Base-by-base conservation (phyloP, 2,888 invertebrate species). In the Neocrepidodera transversa region DNA sequence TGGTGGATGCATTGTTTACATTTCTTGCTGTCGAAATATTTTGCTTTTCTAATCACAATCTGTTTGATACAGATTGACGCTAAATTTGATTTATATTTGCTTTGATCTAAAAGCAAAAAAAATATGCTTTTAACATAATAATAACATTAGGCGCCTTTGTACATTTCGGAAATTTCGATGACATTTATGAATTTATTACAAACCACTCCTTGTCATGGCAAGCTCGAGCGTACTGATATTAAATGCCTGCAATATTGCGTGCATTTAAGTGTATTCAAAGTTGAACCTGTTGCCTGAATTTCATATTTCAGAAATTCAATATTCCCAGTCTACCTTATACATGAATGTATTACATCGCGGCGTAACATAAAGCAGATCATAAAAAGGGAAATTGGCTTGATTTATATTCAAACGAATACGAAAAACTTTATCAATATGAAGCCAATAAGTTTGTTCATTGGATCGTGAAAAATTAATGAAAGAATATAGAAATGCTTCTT, bases 281-380 rank as follows among this genome's bases (percentile, higher is more conserved):
- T 40, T 16, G 40, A 16, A 40, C 40, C 40, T 40, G 40, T 40
- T 40, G 40, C 40, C 40, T 16, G 40, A 16, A 40, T 10, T 40
- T 40, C 40, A 16, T 40, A 40, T 40, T 40, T 40, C 17, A 40
- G 40, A 40, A 40, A 40, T 40, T 40, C 40, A 40, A 40, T 40
- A 40, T 17, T 18, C n/a, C 13, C 16, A 16, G 40, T 40, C 40
- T 40, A 40, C 18, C 40, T 40, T 7, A 40, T 40, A 40, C 17
- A 18, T 17, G 40, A 16, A n/a, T 40, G 40, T 40, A 2, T 40
- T 40, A 18, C 18, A 40, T 40, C 13, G 18, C 10, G 18, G 17
- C 40, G 16, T 16, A 16, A 11, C 7, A 10, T 7, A 36, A 36
- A 36, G 13, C 11, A 10, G 10, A 40, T 8, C 17, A 2, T 38